phyloP scores from a whole-genome alignment of 2,888 invertebrate species.

The Drosophila pegasa region DNA sequence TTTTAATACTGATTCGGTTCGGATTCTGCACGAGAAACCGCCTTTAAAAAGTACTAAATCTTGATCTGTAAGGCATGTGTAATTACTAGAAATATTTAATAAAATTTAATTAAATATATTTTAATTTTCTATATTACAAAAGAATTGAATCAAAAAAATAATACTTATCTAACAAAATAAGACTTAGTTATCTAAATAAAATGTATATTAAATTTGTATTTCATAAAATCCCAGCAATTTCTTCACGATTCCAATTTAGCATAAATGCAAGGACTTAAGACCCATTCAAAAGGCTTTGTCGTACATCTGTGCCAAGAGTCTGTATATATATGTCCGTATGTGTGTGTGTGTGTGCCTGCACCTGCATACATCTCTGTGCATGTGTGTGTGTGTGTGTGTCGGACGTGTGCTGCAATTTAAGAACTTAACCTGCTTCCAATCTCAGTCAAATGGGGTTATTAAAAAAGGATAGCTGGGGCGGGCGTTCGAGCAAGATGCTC shows the following conservation, averaged over 20 bases:
- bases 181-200: too few species aligned
- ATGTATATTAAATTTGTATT: too few species aligned
- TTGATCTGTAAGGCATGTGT: too few species aligned
- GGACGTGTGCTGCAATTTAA: constrained; percentile 37
- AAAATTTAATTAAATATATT: too few species aligned
- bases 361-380: not conserved
- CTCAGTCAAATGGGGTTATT: constrained; percentile 52
- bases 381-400: constrained; percentile 2
- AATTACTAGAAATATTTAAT: too few species aligned
- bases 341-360: not conserved
- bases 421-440: constrained; percentile 62
- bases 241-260: not conserved
- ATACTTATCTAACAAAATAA: too few species aligned
- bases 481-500: constrained; percentile 38
- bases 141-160: too few species aligned
- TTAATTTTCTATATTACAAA: too few species aligned
- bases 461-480: constrained; percentile 27
- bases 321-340: constrained; percentile 1
- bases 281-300: not conserved
- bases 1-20: too few species aligned
- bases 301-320: constrained; percentile 36
- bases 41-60: too few species aligned
- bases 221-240: too few species aligned
- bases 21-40: too few species aligned
- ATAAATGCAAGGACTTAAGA: not conserved